Percentiles rank a stretch among this genome's conserved stretches.
Conservation (phyloP, 2,113 vertebrate species). For the Carettochelys insculpta region DNA sequence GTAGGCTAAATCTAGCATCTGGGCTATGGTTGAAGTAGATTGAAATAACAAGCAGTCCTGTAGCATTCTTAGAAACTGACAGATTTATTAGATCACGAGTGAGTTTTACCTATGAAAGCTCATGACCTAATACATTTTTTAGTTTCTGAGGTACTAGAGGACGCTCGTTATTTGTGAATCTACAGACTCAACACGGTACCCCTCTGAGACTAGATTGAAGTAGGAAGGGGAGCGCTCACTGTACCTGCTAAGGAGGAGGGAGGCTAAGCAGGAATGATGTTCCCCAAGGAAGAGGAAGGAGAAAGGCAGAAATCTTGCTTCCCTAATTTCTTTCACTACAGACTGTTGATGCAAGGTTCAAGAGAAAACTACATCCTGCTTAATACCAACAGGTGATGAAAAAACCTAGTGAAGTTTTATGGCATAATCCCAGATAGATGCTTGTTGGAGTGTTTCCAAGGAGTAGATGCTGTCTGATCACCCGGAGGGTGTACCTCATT, state of each 20-base stretch:
- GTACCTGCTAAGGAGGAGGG: neutral
- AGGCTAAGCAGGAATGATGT: neutral
- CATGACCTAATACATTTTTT: no score
- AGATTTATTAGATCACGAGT: no score
- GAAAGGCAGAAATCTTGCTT: neutral
- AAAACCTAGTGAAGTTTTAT: neutral
- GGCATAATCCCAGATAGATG: neutral
- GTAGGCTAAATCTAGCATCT: neutral
- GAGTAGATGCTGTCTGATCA: neutral
- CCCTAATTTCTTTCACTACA: neutral
- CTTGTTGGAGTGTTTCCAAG: neutral
- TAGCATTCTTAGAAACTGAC: no score
- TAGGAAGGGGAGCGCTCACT: neutral
- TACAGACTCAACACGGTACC: no score
- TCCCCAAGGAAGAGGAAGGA: neutral
- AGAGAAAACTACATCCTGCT: no score
- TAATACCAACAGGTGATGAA: neutral
- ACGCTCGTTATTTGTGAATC: no score
- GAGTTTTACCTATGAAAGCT: no score
- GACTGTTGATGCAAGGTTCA: rapidly evolving
- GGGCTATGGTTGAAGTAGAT: neutral
- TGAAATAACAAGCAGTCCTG: no score
- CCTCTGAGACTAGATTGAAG: no score
- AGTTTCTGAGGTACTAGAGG: no score
- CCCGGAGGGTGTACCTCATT: neutral